Evolutionary conservation across 2,113 vertebrate species (phyloP), one percentile per base, ranked within the genome.

Genomic region (Semicossyphus pulcher): DNA sequence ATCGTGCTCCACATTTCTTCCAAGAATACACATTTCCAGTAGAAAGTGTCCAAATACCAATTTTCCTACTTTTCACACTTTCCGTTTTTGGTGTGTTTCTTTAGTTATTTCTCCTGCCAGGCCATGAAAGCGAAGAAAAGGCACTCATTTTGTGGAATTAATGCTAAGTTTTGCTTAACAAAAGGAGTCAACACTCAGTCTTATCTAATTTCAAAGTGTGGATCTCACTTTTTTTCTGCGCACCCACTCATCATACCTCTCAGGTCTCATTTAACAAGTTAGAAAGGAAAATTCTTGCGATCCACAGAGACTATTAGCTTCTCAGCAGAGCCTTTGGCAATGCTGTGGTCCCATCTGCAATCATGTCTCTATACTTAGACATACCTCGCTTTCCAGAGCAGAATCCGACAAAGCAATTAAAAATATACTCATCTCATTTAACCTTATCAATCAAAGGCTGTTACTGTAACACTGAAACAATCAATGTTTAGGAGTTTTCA

Each of bases 231-330:
- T 84, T 74, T 42, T 67, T 45, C 72, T 6, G 37, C 52, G 47
- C 83, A 37, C 86, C 88, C 78, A 83, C 85, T 76, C 73, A 34
- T 74, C 84, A 36, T 72, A 73, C 71, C 72, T 73, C 76, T 71
- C 73, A 66, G 83, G 70, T 85, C 81, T 83, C 72, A 65, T 86
- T 86, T 88, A 81, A 77, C 75, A 69, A 81, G 59, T 81, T 66
- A 53, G 71, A 83, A 66, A 64, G 41, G 73, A 73, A 70, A 59
- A 42, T 10, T 74, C 60, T 63, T 71, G 82, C 49, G 67, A 72
- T 88, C 82, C 53, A 11, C 57, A 28, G 86, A 84, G 87, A 76
- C 69, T 44, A 45, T 80, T 62, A 66, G 60, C 66, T 76, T 80
- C 85, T 71, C 52, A 68, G 10, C 57, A 32, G 64, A 83, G 82